phyloP scores from a whole-genome alignment of 2,797 vertebrate genomes.

The Anomalospiza imberbis region DNA sequence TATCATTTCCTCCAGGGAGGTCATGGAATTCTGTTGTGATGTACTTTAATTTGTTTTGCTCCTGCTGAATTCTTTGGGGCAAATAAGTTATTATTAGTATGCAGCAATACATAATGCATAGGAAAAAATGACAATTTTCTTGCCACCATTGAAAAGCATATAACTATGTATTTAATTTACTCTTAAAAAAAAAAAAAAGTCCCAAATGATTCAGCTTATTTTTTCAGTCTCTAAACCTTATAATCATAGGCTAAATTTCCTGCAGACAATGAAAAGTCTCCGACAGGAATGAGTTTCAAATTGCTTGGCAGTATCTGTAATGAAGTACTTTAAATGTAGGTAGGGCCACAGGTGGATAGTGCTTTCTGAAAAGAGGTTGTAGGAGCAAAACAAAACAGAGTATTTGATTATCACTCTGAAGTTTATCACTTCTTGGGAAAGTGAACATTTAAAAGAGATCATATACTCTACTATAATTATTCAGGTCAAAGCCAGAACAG shows the following conservation, averaged over 20 bases:
- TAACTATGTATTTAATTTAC: not conserved
- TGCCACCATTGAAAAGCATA: not conserved
- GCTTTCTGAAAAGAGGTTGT: not conserved
- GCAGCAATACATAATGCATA: not conserved
- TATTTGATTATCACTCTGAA: not conserved
- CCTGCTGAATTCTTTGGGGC: not conserved
- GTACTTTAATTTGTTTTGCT: not conserved
- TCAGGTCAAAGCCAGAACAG: not conserved
- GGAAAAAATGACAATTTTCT: not conserved
- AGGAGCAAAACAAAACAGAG: not conserved
- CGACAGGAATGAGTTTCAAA: not conserved
- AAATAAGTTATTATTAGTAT: not conserved
- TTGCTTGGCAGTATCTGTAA: not conserved
- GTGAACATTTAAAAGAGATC: not conserved
- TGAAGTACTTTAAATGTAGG: not conserved
- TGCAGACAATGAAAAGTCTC: accelerated
- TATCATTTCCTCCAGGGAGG: not conserved
- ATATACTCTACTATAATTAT: not conserved
- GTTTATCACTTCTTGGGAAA: not conserved
- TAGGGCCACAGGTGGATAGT: not conserved
- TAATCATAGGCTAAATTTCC: not conserved
- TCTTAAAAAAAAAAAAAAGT: not conserved
- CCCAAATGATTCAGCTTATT: not conserved
- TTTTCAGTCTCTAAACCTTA: not conserved
- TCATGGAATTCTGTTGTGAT: not conserved